Conservation (phyloP, 1,140 invertebrate genomes). For the Atta cephalotes region DNA sequence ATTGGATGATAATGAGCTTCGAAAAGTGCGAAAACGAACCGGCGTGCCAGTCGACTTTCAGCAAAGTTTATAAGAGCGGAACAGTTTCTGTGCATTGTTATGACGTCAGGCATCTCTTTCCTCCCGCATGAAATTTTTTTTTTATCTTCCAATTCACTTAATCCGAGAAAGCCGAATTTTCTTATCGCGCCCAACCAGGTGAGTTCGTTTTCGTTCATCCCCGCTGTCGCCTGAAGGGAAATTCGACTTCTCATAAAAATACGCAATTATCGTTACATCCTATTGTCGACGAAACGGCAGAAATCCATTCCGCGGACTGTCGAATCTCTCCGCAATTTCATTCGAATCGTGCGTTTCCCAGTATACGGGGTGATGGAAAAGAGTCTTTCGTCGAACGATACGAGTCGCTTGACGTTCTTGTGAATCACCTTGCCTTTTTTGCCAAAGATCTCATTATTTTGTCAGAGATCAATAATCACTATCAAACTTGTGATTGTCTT, state of each 20-base stretch:
- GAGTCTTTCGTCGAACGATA: background rate
- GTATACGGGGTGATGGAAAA: background rate
- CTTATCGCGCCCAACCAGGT: constrained; percentile 60
- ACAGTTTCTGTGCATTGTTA: constrained; percentile 58
- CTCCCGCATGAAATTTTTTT: constrained; percentile 60
- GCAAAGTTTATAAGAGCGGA: constrained; percentile 55
- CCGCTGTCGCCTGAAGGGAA: background rate
- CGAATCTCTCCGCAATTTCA: constrained; percentile 55
- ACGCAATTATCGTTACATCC: constrained; percentile 52
- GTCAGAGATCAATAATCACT: too few species aligned
- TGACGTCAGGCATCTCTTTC: constrained; percentile 50
- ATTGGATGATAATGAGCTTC: constrained; percentile 68
- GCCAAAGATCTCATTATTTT: too few species aligned
- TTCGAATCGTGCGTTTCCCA: background rate
- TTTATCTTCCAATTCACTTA: constrained; percentile 72
- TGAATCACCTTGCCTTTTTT: too few species aligned
- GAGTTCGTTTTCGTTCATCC: constrained; percentile 59
- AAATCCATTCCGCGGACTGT: constrained; percentile 48
- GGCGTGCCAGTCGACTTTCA: constrained; percentile 47
- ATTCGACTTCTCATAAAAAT: constrained; percentile 38
- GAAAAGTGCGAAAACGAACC: constrained; percentile 65
- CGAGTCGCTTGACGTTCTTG: background rate
- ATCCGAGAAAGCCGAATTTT: constrained; percentile 50
- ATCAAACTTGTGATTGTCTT: too few species aligned
- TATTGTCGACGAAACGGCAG: constrained; percentile 32